Evolutionary conservation across 2,113 vertebrate species (phyloP), one percentile per base, ranked within the genome.

Genomic region (Rhynchopsitta pachyrhyncha): DNA sequence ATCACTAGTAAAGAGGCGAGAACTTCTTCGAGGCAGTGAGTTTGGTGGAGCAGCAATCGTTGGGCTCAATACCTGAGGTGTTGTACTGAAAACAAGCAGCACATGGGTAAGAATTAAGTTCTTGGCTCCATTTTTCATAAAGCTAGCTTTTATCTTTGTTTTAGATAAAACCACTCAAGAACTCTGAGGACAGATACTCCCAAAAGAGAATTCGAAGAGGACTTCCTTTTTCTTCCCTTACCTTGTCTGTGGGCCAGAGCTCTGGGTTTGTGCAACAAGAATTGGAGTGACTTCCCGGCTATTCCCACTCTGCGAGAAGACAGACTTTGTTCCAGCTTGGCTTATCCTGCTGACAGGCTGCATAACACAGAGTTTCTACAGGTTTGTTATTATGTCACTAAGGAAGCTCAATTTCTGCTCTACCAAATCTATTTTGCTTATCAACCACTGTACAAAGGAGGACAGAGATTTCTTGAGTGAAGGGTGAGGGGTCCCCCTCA

Each of bases 1-100:
- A 92, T 99, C 99, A 91, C 99, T 99, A 71, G 99, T 99, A 73
- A 99, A 99, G 14, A 99, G 98, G 96, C 99, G 98, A 73, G 99
- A 99, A 95, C 99, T 99, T 95, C 99, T 98, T 83, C 99, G 98
- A 96, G 99, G 99, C 98, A 99, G 98, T 90, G 99, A 98, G 4
- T 99, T 99, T 57, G 99, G 98, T 37, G 99, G 99, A 92, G 99
- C 99, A 90, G 99, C 99, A 95, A 99, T 99, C 92, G 99, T 99
- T 71, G 99, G 99, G 98, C 99, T 99, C 97, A 99, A 98, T 98
- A 99, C 99, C 98, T 99, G 99, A 98, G 99, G 99, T 84, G 99
- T 99, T 75, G 99, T 99, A 98, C 99, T 99, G 86, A 23, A 89
- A 91, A 96, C 29, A 96, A 63, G 96, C 4, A 46, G 42, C 1